Conservation (phyloP, 2,888 invertebrate species). For the Melinopterus prodromus region DNA sequence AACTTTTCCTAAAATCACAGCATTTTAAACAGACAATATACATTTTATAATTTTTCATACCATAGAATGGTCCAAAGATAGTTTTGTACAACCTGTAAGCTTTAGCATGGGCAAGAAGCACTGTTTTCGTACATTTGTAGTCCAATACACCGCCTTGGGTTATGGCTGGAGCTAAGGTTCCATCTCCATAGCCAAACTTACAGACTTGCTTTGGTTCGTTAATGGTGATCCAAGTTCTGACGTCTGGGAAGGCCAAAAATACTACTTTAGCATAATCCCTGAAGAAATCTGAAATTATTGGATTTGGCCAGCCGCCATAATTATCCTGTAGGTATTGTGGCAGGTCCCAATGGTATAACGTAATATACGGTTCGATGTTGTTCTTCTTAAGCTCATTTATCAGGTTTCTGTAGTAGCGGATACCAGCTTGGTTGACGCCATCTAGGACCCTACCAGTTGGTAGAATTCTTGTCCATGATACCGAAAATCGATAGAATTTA, state of each 20-base stretch:
- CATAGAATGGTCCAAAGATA: not conserved
- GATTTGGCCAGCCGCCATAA: conserved; percentile 69
- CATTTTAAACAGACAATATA: not conserved
- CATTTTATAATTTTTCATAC: not conserved
- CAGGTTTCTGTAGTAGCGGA: conserved; percentile 79
- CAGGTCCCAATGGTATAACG: conserved; percentile 60
- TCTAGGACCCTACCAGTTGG: conserved; percentile 71
- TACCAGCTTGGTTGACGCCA: conserved; percentile 72
- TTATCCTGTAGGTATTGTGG: conserved; percentile 60
- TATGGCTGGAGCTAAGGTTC: conserved; percentile 62
- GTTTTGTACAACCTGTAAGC: conserved; percentile 61
- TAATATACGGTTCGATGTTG: conserved; percentile 67
- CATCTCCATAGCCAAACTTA: conserved; percentile 48
- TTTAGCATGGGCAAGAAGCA: conserved; percentile 60
- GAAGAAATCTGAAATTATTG: conserved; percentile 63
- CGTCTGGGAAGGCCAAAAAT: conserved; percentile 46
- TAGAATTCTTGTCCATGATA: conserved; percentile 80
- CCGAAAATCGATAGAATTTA: conserved; percentile 74
- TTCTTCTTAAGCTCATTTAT: conserved; percentile 72
- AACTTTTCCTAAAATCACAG: conserved; percentile 47
- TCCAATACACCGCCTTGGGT: conserved; percentile 62
- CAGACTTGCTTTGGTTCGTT: conserved; percentile 60
- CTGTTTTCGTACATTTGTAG: conserved; percentile 66
- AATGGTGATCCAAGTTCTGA: conserved; percentile 62
- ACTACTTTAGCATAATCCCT: conserved; percentile 64